phyloP scores from a whole-genome alignment of 1,140 invertebrate genomes.

The Aphelenchoides fujianensis region DNA sequence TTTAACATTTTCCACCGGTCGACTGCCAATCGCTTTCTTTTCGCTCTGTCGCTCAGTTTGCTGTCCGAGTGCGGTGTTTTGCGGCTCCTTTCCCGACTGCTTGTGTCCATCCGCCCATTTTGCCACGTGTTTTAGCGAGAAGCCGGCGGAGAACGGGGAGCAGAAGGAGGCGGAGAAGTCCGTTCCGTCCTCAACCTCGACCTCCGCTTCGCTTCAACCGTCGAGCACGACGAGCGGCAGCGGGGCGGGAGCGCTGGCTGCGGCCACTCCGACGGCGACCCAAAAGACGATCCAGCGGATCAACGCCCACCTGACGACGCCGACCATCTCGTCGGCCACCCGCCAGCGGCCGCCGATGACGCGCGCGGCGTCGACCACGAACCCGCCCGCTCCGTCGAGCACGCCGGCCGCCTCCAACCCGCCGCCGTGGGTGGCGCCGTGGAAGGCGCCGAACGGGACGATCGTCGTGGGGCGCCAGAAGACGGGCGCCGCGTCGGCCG shows the following conservation, averaged over 20 bases:
- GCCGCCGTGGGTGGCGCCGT: constrained; percentile 20
- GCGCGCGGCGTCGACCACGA: not conserved
- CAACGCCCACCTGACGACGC: constrained; percentile 11
- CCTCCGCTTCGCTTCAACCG: not conserved
- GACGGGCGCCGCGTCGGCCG: not conserved
- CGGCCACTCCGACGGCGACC: not conserved
- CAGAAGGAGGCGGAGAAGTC: not conserved
- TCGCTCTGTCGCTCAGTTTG: not conserved
- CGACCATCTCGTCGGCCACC: constrained; percentile 7
- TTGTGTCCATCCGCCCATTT: not conserved
- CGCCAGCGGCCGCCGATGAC: not conserved
- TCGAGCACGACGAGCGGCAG: not conserved
- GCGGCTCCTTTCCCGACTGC: not conserved
- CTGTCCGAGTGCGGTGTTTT: not conserved
- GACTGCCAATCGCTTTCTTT: not conserved
- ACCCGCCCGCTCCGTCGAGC: not conserved
- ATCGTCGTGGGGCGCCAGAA: constrained; percentile 5
- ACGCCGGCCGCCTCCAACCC: not conserved
- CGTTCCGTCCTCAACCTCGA: not conserved
- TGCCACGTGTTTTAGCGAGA: not conserved
- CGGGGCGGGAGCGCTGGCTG: too few species aligned
- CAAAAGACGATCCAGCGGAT: constrained; percentile 3
- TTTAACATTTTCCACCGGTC: not conserved
- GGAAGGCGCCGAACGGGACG: not conserved
- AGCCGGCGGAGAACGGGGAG: not conserved